These are phyloP conservation scores for Capreolus pygargus DNA, from an alignment of 2,113 vertebrate genomes.

Conservation along the genomic window DNA sequence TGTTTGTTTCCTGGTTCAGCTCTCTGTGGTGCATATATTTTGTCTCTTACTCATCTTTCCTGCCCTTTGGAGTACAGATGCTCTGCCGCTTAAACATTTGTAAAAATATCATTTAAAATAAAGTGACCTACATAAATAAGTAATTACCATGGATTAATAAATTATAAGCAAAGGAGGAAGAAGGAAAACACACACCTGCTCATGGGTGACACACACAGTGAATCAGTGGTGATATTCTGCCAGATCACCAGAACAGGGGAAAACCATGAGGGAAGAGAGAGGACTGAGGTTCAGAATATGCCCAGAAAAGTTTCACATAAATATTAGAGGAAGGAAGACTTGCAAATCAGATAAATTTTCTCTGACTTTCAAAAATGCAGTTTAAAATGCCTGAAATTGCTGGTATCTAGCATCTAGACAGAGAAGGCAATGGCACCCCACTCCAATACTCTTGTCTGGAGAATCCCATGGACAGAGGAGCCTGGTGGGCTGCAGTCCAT, in stretches of 20 bases:
- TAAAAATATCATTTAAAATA: constrained; percentile 43
- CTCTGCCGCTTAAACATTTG: constrained; percentile 11
- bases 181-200: not conserved
- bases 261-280: constrained; percentile 7
- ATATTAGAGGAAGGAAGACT: not conserved
- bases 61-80: not conserved
- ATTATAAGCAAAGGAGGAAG: constrained; percentile 14
- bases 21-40: not conserved
- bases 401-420: not conserved
- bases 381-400: not conserved
- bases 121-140: constrained; percentile 55
- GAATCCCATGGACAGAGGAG: too few relatives aligned
- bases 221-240: not conserved
- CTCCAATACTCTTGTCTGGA: too few relatives aligned
- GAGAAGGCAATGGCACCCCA: too few relatives aligned
- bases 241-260: not conserved
- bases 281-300: not conserved
- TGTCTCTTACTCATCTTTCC: constrained; percentile 1
- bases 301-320: not conserved
- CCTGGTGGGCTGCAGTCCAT: too few relatives aligned
- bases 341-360: not conserved
- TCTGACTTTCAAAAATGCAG: constrained; percentile 19
- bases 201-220: not conserved
- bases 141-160: constrained; percentile 50
- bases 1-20: not conserved